Evolutionary conservation across 2,888 invertebrate species (phyloP).

Genomic region (Campopleginae sp.): DNA sequence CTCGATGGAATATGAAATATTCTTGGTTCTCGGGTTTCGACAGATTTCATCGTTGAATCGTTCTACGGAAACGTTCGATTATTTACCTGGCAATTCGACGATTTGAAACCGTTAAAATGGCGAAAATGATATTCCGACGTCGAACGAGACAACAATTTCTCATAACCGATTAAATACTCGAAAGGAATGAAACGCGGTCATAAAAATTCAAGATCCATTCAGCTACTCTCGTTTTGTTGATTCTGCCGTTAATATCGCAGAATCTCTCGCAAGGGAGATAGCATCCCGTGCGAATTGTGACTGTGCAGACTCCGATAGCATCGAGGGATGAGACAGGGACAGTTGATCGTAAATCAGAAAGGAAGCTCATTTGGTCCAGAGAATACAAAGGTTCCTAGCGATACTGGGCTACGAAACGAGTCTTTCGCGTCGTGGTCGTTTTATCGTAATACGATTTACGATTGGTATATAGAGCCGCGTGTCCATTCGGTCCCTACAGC

Average conservation of each 20-base stretch:
- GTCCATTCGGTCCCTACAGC: slow-evolving; percentile 23
- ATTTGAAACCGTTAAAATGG: not conserved
- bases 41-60: not conserved
- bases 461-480: slow-evolving; percentile 68
- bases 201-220: slow-evolving; percentile 16
- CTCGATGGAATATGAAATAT: not conserved
- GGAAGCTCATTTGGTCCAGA: slow-evolving; percentile 78
- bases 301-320: slow-evolving; percentile 12
- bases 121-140: not conserved
- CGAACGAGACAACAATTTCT: not conserved
- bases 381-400: slow-evolving; percentile 77
- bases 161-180: not conserved
- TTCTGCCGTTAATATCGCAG: slow-evolving; percentile 30
- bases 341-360: slow-evolving; percentile 71
- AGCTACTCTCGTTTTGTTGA: slow-evolving; percentile 7
- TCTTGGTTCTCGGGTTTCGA: not conserved
- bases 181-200: not conserved
- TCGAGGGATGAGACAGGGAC: slow-evolving; percentile 23
- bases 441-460: slow-evolving; percentile 79
- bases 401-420: slow-evolving; percentile 71
- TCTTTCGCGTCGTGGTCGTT: slow-evolving; percentile 70
- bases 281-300: slow-evolving; percentile 16
- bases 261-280: slow-evolving; percentile 5
- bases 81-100: not conserved
- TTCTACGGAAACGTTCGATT: slow-evolving; percentile 3